phyloP scores from a whole-genome alignment of 1,140 invertebrate genomes.

The Proctacanthus coquilletti region DNA sequence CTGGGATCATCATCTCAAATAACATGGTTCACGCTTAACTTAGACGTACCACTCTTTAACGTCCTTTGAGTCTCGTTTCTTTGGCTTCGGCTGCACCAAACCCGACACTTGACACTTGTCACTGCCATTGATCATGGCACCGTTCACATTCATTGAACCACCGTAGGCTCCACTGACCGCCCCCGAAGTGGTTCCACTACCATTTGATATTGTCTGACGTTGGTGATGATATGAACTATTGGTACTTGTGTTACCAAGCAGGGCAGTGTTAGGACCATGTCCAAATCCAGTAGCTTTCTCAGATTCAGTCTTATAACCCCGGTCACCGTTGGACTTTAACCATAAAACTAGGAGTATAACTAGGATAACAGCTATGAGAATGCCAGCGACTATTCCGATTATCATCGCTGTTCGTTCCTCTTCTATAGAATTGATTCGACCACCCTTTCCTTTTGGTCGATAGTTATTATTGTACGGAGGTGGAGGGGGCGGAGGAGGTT shows the following conservation, averaged over 20 bases:
- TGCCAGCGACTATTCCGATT: constrained; percentile 79
- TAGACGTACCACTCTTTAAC: constrained; percentile 91
- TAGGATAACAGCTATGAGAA: constrained; percentile 79
- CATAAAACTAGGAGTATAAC: constrained; percentile 80
- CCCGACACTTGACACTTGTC: constrained; percentile 17
- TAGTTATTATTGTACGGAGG: constrained; percentile 24
- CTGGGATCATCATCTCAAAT: too few relatives aligned
- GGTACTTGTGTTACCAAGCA: constrained; percentile 41
- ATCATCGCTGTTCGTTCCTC: constrained; percentile 60
- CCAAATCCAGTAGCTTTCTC: constrained; percentile 50
- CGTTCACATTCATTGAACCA: constrained; percentile 10
- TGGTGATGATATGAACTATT: constrained; percentile 27
- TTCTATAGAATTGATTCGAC: constrained; percentile 52
- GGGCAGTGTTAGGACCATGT: constrained; percentile 55
- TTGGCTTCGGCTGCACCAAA: constrained; percentile 38
- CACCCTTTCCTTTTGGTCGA: constrained; percentile 33
- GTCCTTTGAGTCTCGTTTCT: constrained; percentile 69
- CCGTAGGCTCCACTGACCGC: constrained; percentile 8
- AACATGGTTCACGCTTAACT: too few relatives aligned
- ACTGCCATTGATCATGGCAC: constrained; percentile 12
- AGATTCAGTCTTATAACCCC: constrained; percentile 82
- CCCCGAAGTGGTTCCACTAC: neutral
- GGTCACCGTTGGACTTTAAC: constrained; percentile 65
- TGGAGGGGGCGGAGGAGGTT: constrained; percentile 30
- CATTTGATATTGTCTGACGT: constrained; percentile 31